Percentiles rank a stretch among this genome's conserved stretches.
These are phyloP conservation scores for Rana temporaria DNA, from an alignment of 2,113 vertebrate species.

Conservation along the genomic window DNA sequence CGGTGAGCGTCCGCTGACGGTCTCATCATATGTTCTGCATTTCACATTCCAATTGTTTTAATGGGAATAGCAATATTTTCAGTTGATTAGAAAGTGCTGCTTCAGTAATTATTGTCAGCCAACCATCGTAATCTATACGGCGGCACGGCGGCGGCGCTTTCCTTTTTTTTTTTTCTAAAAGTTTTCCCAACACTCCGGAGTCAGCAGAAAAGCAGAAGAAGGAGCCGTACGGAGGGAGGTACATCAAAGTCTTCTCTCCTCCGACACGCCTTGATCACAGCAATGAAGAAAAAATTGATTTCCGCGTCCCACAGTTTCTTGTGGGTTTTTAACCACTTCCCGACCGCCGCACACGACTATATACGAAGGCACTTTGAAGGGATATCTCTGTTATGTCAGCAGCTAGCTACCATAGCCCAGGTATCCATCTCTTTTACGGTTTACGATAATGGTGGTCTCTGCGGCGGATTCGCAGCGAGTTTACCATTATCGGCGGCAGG, in stretches of 20 bases:
- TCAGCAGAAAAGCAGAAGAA: background rate
- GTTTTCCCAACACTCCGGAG: background rate
- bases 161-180: background rate
- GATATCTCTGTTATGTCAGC: too few species aligned
- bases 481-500: too few species aligned
- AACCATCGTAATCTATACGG: background rate
- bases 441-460: too few species aligned
- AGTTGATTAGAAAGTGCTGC: conserved; percentile 14
- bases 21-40: background rate
- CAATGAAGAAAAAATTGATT: background rate
- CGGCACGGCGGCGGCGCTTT: background rate
- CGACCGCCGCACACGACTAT: too few species aligned
- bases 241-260: background rate
- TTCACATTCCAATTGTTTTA: conserved; percentile 21
- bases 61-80: conserved; percentile 27
- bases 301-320: background rate
- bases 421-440: too few species aligned
- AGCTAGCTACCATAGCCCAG: too few species aligned
- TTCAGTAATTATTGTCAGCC: conserved; percentile 18
- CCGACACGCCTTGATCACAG: background rate
- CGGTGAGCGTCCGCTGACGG: conserved; percentile 6
- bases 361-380: too few species aligned
- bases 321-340: too few species aligned
- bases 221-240: background rate
- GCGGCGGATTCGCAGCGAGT: too few species aligned